Conservation (phyloP, 1,140 invertebrate genomes). For the Cydia pomonella region DNA sequence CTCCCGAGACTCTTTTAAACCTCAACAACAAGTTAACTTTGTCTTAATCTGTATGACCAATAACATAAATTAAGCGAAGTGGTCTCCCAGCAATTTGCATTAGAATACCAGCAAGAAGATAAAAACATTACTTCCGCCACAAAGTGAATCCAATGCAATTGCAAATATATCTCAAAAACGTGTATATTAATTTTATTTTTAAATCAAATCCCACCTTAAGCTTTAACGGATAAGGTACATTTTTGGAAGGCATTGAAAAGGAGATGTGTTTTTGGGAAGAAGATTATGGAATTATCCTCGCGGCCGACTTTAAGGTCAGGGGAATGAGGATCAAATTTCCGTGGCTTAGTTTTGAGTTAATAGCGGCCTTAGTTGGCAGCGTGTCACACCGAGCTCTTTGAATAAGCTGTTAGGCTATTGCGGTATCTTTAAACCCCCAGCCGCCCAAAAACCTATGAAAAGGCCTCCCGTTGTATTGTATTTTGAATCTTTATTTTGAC, state of each 20-base stretch:
- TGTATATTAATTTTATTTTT: neutral
- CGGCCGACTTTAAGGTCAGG: neutral
- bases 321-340: slow-evolving; percentile 23
- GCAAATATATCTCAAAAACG: neutral
- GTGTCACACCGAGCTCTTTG: neutral
- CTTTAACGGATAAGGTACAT: neutral
- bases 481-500: too few relatives aligned
- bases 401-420: neutral
- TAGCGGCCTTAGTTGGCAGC: slow-evolving; percentile 2
- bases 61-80: slow-evolving; percentile 31
- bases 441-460: too few relatives aligned
- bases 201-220: neutral
- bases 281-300: neutral
- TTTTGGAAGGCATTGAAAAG: neutral
- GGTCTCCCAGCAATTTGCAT: slow-evolving; percentile 19
- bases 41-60: slow-evolving; percentile 33
- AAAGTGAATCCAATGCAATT: slow-evolving; percentile 33
- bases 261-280: neutral
- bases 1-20: slow-evolving; percentile 21
- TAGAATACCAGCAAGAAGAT: slow-evolving; percentile 19
- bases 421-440: too few relatives aligned
- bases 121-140: slow-evolving; percentile 31
- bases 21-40: slow-evolving; percentile 22
- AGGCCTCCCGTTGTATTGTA: too few relatives aligned
- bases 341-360: slow-evolving; percentile 22